Base-by-base conservation (phyloP, 2,888 invertebrate genomes). In the Meteorus cinctellus region DNA sequence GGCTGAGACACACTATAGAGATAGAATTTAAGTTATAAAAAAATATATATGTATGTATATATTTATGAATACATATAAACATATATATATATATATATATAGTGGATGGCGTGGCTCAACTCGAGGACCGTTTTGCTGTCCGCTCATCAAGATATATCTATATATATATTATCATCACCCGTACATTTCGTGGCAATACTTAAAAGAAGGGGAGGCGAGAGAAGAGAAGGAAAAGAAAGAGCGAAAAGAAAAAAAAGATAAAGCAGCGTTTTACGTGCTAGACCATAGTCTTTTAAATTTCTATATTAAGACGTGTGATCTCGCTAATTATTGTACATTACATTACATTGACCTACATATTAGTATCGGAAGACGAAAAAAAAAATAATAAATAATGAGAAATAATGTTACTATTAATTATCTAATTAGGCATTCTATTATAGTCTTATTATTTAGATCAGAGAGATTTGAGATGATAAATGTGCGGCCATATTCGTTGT, bases 241-340 rank as follows among this genome's bases (percentile, higher is more conserved):
- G 75, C 51, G 59, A 41, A 67, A 72, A 19, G 63, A 24, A 8
- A 31, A 74, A 48, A 77, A 48, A 51, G 62, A 77, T 45, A 19
- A 55, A 19, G 55, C 55, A 55, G 19, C 36, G 83, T 86, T 87
- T 87, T 84, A 88, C 87, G 87, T 86, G 86, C 86, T 89, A 88
- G 87, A 86, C 82, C 84, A 88, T 89, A 89, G 89, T 88, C 88
- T 89, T 89, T 88, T 87, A 87, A 88, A 88, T 89, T 72, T 45
- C 62, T 63, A 72, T 63, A 72, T 87, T 89, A 89, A 89, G 86
- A 88, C 89, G 89, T 89, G 89, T 89, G 89, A 89, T 89, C 89
- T 89, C 89, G 89, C 89, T 88, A 88, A 88, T 88, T 88, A 88
- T 85, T 89, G 89, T 89, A 88, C 84, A 85, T 85, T 85, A 76